phyloP scores from a whole-genome alignment of 2,113 vertebrate genomes.

The Mustelus asterias region DNA sequence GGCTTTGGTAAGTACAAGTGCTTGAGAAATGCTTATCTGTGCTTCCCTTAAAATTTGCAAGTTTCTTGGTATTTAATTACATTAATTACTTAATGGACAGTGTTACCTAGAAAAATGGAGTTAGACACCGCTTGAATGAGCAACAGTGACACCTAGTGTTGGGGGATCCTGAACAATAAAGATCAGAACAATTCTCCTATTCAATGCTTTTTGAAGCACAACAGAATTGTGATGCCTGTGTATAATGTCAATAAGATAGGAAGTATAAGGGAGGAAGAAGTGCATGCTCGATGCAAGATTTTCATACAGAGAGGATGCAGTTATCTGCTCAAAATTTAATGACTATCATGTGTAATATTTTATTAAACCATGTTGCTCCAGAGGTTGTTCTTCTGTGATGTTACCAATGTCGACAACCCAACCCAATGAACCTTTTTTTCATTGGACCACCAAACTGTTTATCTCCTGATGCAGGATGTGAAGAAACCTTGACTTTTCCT shows the following conservation, averaged over 20 bases:
- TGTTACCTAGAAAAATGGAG: neutral
- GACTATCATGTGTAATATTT: neutral
- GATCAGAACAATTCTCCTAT: neutral
- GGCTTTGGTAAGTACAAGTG: neutral
- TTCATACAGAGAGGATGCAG: neutral
- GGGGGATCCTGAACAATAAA: neutral
- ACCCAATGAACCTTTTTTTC: neutral
- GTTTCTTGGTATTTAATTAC: neutral
- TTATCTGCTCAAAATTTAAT: neutral
- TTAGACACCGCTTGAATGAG: neutral
- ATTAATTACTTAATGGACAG: neutral
- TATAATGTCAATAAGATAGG: neutral
- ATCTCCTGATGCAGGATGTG: neutral
- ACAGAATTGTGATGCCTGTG: neutral
- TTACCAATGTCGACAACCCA: neutral
- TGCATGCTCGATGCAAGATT: neutral
- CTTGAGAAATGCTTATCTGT: neutral
- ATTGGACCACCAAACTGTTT: neutral
- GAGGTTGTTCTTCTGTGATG: neutral
- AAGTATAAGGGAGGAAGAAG: neutral
- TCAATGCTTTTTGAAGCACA: neutral
- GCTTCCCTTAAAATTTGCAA: neutral
- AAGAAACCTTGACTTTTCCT: neutral
- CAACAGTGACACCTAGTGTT: neutral
- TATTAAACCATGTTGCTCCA: neutral